Base-by-base conservation (phyloP, 2,888 invertebrate species). In the Galerucella calmariensis region DNA sequence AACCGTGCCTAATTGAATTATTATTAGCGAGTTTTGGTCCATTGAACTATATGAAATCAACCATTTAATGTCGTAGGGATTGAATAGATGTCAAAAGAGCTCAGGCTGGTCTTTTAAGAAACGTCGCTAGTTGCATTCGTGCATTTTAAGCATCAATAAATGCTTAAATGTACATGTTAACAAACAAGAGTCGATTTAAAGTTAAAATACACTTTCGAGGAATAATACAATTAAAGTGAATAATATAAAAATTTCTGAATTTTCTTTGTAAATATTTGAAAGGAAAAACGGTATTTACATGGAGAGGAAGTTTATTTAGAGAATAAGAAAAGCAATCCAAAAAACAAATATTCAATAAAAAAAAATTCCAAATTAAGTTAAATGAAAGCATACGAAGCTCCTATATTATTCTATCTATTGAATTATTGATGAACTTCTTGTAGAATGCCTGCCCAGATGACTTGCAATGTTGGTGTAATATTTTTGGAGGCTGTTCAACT, bases 1-100 rank as follows among this genome's bases (percentile, higher is more conserved):
- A 63, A 66, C 59, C 65, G 65, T 72, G 44, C 65, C 75, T 75
- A 75, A 75, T 75, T 69, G 75, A 75, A 75, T 75, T 67, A 70
- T 67, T 67, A 74, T 74, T 67, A 70, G 70, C 59, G 66, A 62
- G 63, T 67, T 70, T 63, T 67, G 74, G 51, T 70, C 35, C 67
- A 67, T 71, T 74, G 67, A 71, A 48, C 67, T 63, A 67, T 46
- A 67, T 74, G 46, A 74, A 74, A 74, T 74, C 70, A 67, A 67
- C 46, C 74, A 71, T 69, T 71, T 74, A 74, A 74, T 71, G 62
- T 66, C 66, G 59, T 66, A 44, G 59, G 59, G 46, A 61, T 56
- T 65, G 68, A 58, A 69, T 63, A 67, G 68, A 65, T 35, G 71
- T 24, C 65, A 41, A 44, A 58, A 59, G 27, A 48, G 59, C 53